phyloP scores from a whole-genome alignment of 2,797 vertebrate species.

The Natrix natrix region DNA sequence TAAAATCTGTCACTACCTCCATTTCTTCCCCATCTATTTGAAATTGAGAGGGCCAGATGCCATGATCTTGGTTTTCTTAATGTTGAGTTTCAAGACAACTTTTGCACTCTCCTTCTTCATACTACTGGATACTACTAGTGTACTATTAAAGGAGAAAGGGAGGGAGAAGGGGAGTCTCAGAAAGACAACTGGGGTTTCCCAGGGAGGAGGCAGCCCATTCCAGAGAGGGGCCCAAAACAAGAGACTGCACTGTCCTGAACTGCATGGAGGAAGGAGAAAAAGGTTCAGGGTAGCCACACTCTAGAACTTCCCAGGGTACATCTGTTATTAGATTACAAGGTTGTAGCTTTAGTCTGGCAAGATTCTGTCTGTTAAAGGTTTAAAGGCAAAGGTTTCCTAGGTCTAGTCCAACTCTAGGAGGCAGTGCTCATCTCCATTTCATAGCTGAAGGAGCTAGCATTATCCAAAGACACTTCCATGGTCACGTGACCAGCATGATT shows the following conservation, averaged over 20 bases:
- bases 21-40: too few relatives aligned
- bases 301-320: neutral
- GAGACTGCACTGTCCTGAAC: neutral
- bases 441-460: neutral
- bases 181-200: neutral
- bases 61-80: too few relatives aligned
- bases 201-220: neutral
- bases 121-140: too few relatives aligned
- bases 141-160: neutral
- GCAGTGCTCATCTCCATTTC: neutral
- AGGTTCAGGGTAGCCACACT: neutral
- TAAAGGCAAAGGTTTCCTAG: neutral
- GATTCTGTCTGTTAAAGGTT: neutral
- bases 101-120: too few relatives aligned
- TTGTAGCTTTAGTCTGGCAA: neutral
- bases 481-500: neutral
- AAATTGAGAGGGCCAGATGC: too few relatives aligned
- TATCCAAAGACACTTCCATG: neutral
- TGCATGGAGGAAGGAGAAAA: neutral
- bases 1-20: too few relatives aligned
- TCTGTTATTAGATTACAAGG: neutral
- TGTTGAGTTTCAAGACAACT: too few relatives aligned
- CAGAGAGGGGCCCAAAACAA: neutral
- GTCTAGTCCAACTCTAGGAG: neutral
- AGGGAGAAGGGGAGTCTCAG: neutral